Evolutionary conservation across 2,888 invertebrate species (phyloP).

Genomic region (Drosophila siamana): DNA sequence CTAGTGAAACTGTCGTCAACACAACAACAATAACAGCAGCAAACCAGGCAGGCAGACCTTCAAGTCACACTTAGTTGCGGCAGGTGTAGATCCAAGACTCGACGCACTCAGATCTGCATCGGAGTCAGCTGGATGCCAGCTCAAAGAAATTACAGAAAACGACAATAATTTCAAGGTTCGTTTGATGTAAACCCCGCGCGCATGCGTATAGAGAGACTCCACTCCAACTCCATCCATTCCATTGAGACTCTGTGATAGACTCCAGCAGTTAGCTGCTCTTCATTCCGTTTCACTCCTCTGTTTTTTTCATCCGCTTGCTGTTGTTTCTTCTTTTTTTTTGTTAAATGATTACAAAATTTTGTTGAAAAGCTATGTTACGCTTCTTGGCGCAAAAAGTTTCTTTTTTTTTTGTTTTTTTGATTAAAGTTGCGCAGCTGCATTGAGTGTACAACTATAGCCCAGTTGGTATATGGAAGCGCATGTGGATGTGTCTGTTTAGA

Average conservation of each 20-base stretch:
- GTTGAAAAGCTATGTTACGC: slow-evolving; percentile 80
- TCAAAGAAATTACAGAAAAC: slow-evolving; percentile 74
- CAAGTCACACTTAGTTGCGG: slow-evolving; percentile 69
- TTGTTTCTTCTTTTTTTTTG: slow-evolving; percentile 40
- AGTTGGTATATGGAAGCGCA: slow-evolving; percentile 11
- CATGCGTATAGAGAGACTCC: slow-evolving; percentile 62
- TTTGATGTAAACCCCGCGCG: slow-evolving; percentile 81
- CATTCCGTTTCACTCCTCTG: slow-evolving; percentile 59
- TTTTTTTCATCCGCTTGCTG: slow-evolving; percentile 18
- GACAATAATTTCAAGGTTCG: slow-evolving; percentile 85
- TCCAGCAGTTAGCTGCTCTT: slow-evolving; percentile 35
- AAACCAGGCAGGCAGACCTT: slow-evolving; percentile 40
- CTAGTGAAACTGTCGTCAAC: slow-evolving; percentile 72
- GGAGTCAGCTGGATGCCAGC: slow-evolving; percentile 49
- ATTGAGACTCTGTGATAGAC: slow-evolving; percentile 7
- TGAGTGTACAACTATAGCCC: slow-evolving; percentile 24
- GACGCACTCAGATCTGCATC: slow-evolving; percentile 15
- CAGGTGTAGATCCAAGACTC: slow-evolving; percentile 36
- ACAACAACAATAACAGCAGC: not conserved
- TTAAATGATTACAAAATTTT: slow-evolving; percentile 81
- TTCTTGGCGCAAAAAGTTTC: slow-evolving; percentile 78
- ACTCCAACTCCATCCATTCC: not conserved
- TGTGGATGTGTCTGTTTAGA: slow-evolving; percentile 12
- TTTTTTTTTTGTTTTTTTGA: slow-evolving; percentile 55
- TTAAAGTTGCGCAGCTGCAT: slow-evolving; percentile 73